Evolutionary conservation across 2,113 vertebrate genomes (phyloP).

Genomic region (Argyrosomus japonicus): DNA sequence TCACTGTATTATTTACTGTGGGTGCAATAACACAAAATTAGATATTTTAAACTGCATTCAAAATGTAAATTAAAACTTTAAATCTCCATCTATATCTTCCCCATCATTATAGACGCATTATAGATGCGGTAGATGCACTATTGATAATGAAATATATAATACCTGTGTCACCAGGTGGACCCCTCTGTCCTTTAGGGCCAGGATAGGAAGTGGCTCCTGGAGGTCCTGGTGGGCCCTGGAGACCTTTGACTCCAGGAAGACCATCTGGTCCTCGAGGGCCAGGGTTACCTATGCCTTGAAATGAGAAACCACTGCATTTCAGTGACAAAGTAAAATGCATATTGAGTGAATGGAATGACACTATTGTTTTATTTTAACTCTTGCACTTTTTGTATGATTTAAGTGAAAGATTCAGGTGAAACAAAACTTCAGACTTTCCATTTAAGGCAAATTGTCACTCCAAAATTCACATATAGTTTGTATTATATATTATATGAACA

Average conservation of each 20-base stretch:
- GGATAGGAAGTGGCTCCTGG: slow-evolving; percentile 18
- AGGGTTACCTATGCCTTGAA: slow-evolving; percentile 35
- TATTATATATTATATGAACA: background rate
- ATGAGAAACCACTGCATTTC: background rate
- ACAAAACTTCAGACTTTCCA: background rate
- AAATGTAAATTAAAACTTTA: background rate
- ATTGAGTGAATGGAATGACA: background rate
- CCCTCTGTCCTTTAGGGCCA: slow-evolving; percentile 56
- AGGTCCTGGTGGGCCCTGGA: slow-evolving; percentile 38
- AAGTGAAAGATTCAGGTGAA: background rate
- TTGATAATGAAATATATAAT: slow-evolving; percentile 14
- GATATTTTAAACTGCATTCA: background rate
- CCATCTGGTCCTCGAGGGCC: slow-evolving; percentile 63
- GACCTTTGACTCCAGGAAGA: slow-evolving; percentile 67
- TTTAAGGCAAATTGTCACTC: background rate
- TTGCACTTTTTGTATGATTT: background rate
- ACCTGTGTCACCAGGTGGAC: slow-evolving; percentile 67
- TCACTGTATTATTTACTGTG: too few relatives aligned
- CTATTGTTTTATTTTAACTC: background rate
- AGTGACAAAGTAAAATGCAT: background rate
- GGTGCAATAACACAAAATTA: too few relatives aligned
- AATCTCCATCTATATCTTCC: too few relatives aligned
- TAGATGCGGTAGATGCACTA: background rate
- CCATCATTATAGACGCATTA: too few relatives aligned
- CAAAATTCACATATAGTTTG: background rate